phyloP scores from a whole-genome alignment of 1,140 invertebrate genomes.

The Brachionus asplanchnoidis region DNA sequence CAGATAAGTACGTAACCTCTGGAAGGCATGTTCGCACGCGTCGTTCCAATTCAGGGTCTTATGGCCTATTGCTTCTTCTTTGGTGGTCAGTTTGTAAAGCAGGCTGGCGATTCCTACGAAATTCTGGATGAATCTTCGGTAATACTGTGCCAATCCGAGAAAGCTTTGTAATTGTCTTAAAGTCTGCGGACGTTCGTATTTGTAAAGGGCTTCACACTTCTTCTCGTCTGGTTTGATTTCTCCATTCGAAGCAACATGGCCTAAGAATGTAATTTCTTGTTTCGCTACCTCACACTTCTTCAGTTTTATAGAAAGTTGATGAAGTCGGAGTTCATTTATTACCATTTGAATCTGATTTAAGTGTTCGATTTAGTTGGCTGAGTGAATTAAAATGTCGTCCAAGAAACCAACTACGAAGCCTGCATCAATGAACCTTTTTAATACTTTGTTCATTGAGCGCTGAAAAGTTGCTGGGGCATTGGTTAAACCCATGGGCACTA shows the following conservation, averaged over 20 bases:
- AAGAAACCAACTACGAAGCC: neutral
- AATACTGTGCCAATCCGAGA: conserved; percentile 42
- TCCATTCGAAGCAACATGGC: no score
- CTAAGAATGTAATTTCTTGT: no score
- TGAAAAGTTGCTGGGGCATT: conserved; percentile 59
- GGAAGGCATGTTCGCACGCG: conserved; percentile 41
- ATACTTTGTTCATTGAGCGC: conserved; percentile 54
- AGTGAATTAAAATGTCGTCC: no score
- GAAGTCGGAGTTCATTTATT: no score
- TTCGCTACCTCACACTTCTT: no score
- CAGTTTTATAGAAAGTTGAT: no score
- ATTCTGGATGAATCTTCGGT: conserved; percentile 43
- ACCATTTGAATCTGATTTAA: no score
- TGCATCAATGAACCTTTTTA: neutral
- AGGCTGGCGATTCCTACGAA: conserved; percentile 41
- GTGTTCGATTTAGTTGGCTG: no score
- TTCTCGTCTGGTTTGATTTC: no score
- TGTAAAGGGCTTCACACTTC: no score
- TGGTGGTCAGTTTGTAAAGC: conserved; percentile 42
- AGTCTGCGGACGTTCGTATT: no score
- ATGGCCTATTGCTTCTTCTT: conserved; percentile 16
- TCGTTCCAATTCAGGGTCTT: neutral
- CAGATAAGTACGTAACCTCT: conserved; percentile 40
- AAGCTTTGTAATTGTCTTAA: no score
- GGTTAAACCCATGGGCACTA: conserved; percentile 57